Conservation (phyloP, 2,888 invertebrate genomes). For the Ichneumoninae sp. region DNA sequence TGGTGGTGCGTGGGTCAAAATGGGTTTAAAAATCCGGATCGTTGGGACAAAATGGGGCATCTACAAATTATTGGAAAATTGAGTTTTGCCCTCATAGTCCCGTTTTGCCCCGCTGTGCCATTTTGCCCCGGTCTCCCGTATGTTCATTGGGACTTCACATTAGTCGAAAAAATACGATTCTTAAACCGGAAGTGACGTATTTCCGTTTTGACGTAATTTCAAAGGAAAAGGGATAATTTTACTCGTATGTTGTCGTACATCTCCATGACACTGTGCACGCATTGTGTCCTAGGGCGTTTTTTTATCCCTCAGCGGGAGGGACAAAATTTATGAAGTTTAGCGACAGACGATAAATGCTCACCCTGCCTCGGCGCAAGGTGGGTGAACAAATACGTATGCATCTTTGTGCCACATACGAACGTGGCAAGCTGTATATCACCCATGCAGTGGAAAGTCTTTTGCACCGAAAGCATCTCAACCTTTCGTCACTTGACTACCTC, state of each 20-base stretch:
- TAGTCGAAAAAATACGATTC: no score
- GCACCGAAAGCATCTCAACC: conserved; percentile 22
- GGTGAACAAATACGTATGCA: conserved; percentile 23
- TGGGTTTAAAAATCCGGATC: no score
- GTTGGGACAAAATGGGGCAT: no score
- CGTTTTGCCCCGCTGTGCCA: no score
- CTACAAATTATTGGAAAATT: no score
- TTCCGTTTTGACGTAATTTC: neutral
- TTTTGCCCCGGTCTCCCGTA: no score
- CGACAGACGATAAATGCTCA: conserved; percentile 51
- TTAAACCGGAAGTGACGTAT: no score
- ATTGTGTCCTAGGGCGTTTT: conserved; percentile 18
- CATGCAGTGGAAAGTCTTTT: conserved; percentile 7
- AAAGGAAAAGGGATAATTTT: neutral
- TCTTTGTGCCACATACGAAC: conserved; percentile 3
- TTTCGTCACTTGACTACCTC: conserved; percentile 44
- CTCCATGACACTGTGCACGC: conserved; percentile 29
- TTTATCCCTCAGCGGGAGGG: conserved; percentile 27
- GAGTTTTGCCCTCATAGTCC: no score
- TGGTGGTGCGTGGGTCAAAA: no score
- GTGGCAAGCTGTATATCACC: neutral
- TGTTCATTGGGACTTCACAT: no score
- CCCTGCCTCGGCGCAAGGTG: conserved; percentile 34
- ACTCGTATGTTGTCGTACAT: conserved; percentile 23
- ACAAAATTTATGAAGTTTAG: conserved; percentile 55